Evolutionary conservation across 2,888 invertebrate genomes (phyloP).

Genomic region (Machimus rusticus): DNA sequence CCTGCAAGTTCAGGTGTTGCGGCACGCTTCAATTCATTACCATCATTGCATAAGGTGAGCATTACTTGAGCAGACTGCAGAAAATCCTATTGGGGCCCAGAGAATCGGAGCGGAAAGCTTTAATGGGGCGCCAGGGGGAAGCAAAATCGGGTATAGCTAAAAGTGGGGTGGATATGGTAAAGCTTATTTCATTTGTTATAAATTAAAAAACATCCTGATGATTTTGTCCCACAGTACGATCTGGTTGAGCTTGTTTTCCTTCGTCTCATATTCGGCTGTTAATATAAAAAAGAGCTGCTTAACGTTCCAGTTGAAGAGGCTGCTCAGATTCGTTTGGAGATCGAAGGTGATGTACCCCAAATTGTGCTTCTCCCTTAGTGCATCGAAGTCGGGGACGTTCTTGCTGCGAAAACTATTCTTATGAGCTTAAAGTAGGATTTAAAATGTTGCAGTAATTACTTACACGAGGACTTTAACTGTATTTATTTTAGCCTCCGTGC

Average conservation of each 20-base stretch:
- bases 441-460: slow-evolving; percentile 63
- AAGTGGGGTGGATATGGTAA: not conserved
- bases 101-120: not conserved
- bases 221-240: slow-evolving; percentile 99
- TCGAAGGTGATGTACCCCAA: slow-evolving; percentile 95
- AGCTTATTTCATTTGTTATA: not conserved
- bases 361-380: slow-evolving; percentile 92
- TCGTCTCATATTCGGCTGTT: slow-evolving; percentile 93
- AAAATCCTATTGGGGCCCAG: not conserved
- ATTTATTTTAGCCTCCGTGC: slow-evolving; percentile 82
- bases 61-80: not conserved
- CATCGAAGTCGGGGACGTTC: slow-evolving; percentile 95
- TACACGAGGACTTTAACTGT: slow-evolving; percentile 94
- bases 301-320: slow-evolving; percentile 99
- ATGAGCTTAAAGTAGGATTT: not conserved
- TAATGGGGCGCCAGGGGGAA: not conserved
- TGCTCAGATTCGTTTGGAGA: slow-evolving; percentile 88
- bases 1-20: not conserved
- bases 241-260: slow-evolving; percentile 86
- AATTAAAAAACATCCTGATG: slow-evolving; percentile 64
- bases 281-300: slow-evolving; percentile 98
- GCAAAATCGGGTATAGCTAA: not conserved
- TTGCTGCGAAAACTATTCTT: slow-evolving; percentile 71
- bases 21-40: not conserved
- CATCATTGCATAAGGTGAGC: not conserved